phyloP scores from a whole-genome alignment of 1,140 invertebrate genomes.

The Trinorchestia longiramus region DNA sequence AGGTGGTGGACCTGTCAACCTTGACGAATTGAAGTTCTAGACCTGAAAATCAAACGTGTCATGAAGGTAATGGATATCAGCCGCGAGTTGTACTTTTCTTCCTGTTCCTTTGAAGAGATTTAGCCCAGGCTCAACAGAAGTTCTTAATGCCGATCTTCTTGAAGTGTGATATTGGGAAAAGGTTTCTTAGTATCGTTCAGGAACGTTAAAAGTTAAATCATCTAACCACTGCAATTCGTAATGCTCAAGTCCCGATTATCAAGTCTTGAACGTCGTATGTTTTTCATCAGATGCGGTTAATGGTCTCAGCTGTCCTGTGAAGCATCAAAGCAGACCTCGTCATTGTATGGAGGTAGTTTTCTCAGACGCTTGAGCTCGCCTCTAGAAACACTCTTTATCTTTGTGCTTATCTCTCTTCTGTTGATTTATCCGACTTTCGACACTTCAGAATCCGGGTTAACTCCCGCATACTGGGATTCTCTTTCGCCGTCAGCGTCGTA shows the following conservation, averaged over 20 bases:
- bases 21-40: not conserved
- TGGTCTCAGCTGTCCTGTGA: not conserved
- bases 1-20: not conserved
- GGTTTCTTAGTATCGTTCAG: not conserved
- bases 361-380: slow-evolving; percentile 7
- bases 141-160: not conserved
- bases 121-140: not conserved
- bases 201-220: not conserved
- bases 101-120: not conserved
- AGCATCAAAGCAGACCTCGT: not conserved
- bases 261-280: not conserved
- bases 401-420: not conserved
- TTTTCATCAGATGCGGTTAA: not conserved
- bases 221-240: not conserved
- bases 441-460: slow-evolving; percentile 14
- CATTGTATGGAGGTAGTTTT: not conserved
- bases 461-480: not conserved
- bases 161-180: not conserved
- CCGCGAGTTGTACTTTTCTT: not conserved
- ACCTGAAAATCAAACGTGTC: not conserved
- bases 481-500: not conserved
- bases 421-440: slow-evolving; percentile 23
- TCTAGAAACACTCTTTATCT: not conserved
- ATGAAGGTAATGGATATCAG: not conserved
- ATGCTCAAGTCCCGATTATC: not conserved